Base-by-base conservation (phyloP, 2,888 invertebrate species). In the Ophion ventricosus region DNA sequence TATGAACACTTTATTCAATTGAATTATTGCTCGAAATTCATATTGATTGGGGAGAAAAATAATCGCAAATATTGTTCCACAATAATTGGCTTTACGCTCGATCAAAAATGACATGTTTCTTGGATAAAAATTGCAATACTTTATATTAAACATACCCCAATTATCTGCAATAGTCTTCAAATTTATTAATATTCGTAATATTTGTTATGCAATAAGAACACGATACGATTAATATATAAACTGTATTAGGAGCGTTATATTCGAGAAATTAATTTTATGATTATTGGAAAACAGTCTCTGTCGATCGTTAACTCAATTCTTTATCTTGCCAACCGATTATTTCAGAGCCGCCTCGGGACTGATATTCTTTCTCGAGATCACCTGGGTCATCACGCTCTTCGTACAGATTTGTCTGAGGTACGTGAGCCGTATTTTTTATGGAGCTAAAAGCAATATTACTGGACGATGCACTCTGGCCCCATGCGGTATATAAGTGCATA, bases 341-440 rank as follows among this genome's bases (percentile, higher is more conserved):
- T 89, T 86, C 87, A 96, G 96, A 93, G 94, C 94, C 87, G 94
- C 94, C 78, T 94, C 95, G 77, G 92, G 94, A 56, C 88, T 95
- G 88, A 94, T 95, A 85, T 94, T 96, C 88, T 94, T 95, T 88
- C 93, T 95, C 84, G 96, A 96, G 93, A 94, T 95, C 79, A 95
- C 95, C 83, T 96, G 96, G 96, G 95, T 95, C 80, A 94, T 95
- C 89, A 95, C 95, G 61, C 93, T 96, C 80, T 96, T 96, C 91
- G 93, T 96, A 81, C 95, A 95, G 88, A 93, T 95, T 78, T 94
- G 94, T 88, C 89, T 94, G 86, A 94, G 94, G 94, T 94, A 92
- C 91, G 93, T 91, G 74, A 84, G 57, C 25, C 35, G 81, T 63
- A 87, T 84, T 83, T 81, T 72, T 56, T 49, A 72, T 25, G 14